Base-by-base conservation (phyloP, 2,113 vertebrate species). In the Ctenodactylus gundi region DNA sequence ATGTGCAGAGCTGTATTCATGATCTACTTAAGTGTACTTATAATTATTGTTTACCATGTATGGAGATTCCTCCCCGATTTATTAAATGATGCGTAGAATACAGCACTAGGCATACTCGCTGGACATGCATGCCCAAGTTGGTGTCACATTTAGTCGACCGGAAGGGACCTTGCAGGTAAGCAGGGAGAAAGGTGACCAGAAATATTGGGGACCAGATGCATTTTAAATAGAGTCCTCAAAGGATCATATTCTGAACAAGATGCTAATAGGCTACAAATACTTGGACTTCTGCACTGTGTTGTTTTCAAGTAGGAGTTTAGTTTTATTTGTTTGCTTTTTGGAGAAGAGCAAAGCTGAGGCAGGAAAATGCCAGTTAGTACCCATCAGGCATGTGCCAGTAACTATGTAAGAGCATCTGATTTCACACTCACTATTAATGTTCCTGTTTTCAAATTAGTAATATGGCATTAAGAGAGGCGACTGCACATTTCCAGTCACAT, bases 261-360 rank as follows among this genome's bases (percentile, higher is more conserved):
- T 27, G 13, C 82, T 95, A 57, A 14, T 39, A 39, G 60, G 8
- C 36, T 72, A 13, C 51, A 65, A 76, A 78, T 34, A 15, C 46
- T 65, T 68, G 78, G 58, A 58, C 9, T 81, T 85, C 88, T 44
- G 49, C 51, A 39, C n/a, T 62, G 17, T 49, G 13, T 34, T 70
- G 39, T 82, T 88, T 89, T 31, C 5, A 20, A 64, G 49, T 34
- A 46, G 31, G 27, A 2, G 58, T 82, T 68, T 58, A 20, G 53
- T 86, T 75, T 78, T 72, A 60, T 70, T 92, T 51, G 49, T 75
- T 65, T 85, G 20, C 5, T 64, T 76, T 51, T 31, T 21, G 80
- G 62, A 55, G 36, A 23, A 15, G 6, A 80, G 2, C 21, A 78
- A 96, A 72, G 67, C 23, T 25, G 49, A 84, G n/a, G n/a, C 29